These are phyloP conservation scores for Pemphigus obesinymphae DNA, from an alignment of 1,140 invertebrate species.

Conservation along the genomic window DNA sequence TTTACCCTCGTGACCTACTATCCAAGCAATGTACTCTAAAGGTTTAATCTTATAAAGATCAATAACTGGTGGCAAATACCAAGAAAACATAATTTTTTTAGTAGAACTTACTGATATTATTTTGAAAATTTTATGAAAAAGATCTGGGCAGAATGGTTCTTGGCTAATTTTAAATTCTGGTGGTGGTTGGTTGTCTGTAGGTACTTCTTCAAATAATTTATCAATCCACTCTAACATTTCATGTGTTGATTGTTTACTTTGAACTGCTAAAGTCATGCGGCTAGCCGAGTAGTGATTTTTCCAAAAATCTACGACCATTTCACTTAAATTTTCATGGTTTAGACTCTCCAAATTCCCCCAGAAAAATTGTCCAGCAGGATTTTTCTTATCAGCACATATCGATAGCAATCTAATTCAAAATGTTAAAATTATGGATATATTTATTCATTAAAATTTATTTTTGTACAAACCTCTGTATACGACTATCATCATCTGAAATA, in stretches of 20 bases:
- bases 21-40: conserved; percentile 70
- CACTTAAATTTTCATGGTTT: conserved; percentile 62
- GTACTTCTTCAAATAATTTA: conserved; percentile 61
- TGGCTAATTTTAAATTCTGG: conserved; percentile 58
- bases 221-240: conserved; percentile 65
- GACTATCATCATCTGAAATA: conserved; percentile 60
- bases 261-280: conserved; percentile 78
- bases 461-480: conserved; percentile 64
- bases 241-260: conserved; percentile 73
- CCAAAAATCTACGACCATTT: conserved; percentile 71
- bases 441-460: neutral
- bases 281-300: conserved; percentile 80
- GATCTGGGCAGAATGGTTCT: conserved; percentile 55
- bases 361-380: conserved; percentile 74
- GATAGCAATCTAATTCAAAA: conserved; percentile 30
- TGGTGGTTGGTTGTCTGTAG: conserved; percentile 59
- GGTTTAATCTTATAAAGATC: conserved; percentile 72
- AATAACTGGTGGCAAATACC: conserved; percentile 72
- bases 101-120: conserved; percentile 74
- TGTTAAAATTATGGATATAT: conserved; percentile 3
- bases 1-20: conserved; percentile 83
- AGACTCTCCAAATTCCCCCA: conserved; percentile 80
- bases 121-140: conserved; percentile 71
- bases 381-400: conserved; percentile 59
- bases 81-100: conserved; percentile 68